Evolutionary conservation across 2,888 invertebrate species (phyloP), one percentile per base, ranked within the genome.

Genomic region (Pantelozetes paolii): DNA sequence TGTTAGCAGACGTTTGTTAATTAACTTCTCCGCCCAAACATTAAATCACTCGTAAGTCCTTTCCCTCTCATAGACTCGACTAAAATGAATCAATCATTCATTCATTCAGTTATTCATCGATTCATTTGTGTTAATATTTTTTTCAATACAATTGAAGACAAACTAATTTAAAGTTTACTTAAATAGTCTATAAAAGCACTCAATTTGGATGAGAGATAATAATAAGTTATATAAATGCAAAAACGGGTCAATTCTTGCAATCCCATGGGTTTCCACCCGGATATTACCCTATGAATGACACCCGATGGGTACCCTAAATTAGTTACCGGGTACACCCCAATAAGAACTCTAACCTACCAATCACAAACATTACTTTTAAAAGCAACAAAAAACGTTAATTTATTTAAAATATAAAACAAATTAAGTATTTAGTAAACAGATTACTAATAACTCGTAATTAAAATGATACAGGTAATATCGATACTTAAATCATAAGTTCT

Each of bases 1-100:
- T 57, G 57, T 57, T 57, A 5, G 57, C 23, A 57, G 57, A 57
- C 57, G 23, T 57, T 57, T 57, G 57, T 57, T 57, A 57, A 57
- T 57, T 57, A 57, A 57, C 8, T 57, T 57, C 23, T 57, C 57
- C 57, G 8, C 23, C 23, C 57, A 23, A 57, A 45, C 45, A 6
- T 15, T 13, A 45, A 45, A 13, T n/a, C 45, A 45, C 18, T 45
- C 15, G 18, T 45, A 13, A 45, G 18, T 11, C 45, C 50, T 23
- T 5, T 11, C 45, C 50, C n/a, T 5, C 3, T 57, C 28, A 23
- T 28, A 11, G 57, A 26, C 23, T 28, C 11, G 57, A 26, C 23
- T 50, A 5, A n/a, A 57, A 57, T 15, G n/a, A 9, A 23, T 8
- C 57, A 8, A 57, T 57, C 57, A 23, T 57, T 28, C 9, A 57